Percentiles rank a stretch among this genome's conserved stretches.
Evolutionary conservation across 2,888 invertebrate species (phyloP).

Genomic region (Idaea biselata): DNA sequence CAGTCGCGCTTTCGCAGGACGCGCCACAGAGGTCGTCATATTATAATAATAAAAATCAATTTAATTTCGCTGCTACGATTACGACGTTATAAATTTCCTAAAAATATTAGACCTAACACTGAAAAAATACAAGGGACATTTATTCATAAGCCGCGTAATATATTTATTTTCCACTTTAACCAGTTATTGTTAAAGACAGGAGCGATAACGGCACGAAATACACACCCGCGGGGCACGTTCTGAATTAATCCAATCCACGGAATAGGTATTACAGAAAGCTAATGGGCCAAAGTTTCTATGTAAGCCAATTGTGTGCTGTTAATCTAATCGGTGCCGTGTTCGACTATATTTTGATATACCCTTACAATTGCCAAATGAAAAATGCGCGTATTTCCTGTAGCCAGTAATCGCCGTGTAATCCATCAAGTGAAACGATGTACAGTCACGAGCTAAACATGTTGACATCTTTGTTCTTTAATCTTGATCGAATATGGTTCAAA

Average conservation of each 20-base stretch:
- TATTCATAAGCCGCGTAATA: constrained; percentile 31
- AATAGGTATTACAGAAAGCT: constrained; percentile 55
- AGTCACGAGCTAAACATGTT: constrained; percentile 25
- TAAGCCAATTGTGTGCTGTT: constrained; percentile 73
- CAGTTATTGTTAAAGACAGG: constrained; percentile 56
- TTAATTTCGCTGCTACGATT: neutral
- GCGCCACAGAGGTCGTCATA: too few relatives aligned
- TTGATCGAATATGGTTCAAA: neutral
- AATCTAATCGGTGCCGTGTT: constrained; percentile 76
- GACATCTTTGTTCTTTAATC: constrained; percentile 25
- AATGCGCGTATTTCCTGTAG: constrained; percentile 75
- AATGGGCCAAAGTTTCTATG: constrained; percentile 69
- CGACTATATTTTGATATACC: constrained; percentile 69
- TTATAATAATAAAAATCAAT: neutral
- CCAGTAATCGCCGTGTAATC: constrained; percentile 71
- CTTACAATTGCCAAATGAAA: constrained; percentile 77
- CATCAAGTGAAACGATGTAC: constrained; percentile 66
- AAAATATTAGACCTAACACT: constrained; percentile 16
- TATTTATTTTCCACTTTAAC: constrained; percentile 52
- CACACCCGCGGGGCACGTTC: constrained; percentile 54
- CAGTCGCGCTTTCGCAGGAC: too few relatives aligned
- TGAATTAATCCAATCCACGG: constrained; percentile 65
- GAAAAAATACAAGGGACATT: constrained; percentile 15
- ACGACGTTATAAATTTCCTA: neutral
- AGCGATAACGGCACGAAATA: constrained; percentile 57